Base-by-base conservation (phyloP, 1,140 invertebrate species). In the Teleogryllus occipitalis region DNA sequence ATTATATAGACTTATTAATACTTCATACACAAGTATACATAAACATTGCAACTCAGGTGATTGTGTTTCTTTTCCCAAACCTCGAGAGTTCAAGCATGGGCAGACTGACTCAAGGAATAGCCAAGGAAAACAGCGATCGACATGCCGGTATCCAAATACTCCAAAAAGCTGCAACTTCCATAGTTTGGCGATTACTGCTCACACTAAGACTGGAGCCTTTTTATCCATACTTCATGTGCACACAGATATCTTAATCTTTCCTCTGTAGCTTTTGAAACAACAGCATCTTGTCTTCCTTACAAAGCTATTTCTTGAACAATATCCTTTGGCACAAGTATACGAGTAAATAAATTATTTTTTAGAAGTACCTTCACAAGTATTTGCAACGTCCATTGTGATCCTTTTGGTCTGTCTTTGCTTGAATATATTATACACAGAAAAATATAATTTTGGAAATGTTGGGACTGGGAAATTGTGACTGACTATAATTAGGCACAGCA, bases 41-140 rank as follows among this genome's bases (percentile, higher is more conserved):
- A 18, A 65, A 74, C 78, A 73, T 74, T 78, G 27, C 78, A 78
- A 74, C 78, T 78, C 78, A 78, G 78, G 78, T 78, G 65, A 47
- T 78, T 78, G 21, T 47, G 8, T 77, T 77, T 21, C 47, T 47
- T 76, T 46, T 14, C 39, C 22, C 5, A 76, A 18, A 47, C 46
- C 39, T n/a, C 14, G 22, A 47, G 46, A n/a, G 22, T 47, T 76
- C 47, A 39, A 18, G n/a, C 47, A 47, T 5, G 18, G n/a, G 7
- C 18, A 76, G 0, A 8, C 47, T 14, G 46, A 8, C n/a, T 76
- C 12, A 76, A 47, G 75, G 7, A 76, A 47, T 6, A 76, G 75
- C 75, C 4, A 47, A 46, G 39, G 8, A 76, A 76, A 65, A 65
- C 54, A 65, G 1, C 7, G 54, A 65, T 65, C 54, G 7, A 14